Conservation (phyloP, 2,888 invertebrate species). For the Cephus nigrinus region DNA sequence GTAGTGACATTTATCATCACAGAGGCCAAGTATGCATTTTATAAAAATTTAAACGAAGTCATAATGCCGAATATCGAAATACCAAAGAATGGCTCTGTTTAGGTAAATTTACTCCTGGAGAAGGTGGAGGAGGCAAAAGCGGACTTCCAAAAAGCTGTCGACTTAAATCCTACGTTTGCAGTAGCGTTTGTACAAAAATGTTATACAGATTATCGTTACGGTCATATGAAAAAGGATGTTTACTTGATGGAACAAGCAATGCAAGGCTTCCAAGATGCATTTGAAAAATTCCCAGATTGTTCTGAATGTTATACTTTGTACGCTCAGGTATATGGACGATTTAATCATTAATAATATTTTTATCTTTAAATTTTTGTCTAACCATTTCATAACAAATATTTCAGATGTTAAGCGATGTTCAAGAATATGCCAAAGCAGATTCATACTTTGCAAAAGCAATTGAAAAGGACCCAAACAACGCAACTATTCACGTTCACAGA, state of each 20-base stretch:
- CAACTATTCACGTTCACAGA: conserved; percentile 87
- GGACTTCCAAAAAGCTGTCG: conserved; percentile 86
- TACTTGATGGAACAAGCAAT: conserved; percentile 75
- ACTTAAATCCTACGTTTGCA: conserved; percentile 85
- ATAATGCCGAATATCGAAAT: neutral
- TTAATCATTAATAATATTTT: neutral
- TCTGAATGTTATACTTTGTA: conserved; percentile 89
- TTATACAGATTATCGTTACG: conserved; percentile 86
- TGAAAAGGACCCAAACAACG: conserved; percentile 85
- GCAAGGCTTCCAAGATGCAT: conserved; percentile 79
- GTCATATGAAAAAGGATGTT: conserved; percentile 73
- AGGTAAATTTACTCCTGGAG: conserved; percentile 86
- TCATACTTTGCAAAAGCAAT: conserved; percentile 83
- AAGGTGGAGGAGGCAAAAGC: conserved; percentile 82
- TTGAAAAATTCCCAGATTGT: conserved; percentile 84
- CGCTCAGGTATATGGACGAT: conserved; percentile 77
- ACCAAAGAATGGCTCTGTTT: neutral
- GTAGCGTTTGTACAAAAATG: conserved; percentile 91
- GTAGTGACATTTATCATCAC: conserved; percentile 93
- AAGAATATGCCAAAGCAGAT: conserved; percentile 86
- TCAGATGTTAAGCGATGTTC: conserved; percentile 82
- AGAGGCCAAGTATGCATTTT: conserved; percentile 75
- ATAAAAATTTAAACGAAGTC: neutral
- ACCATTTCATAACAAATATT: conserved; percentile 26
- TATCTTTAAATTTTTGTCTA: neutral